A percentile compares a stretch with the other conserved stretches of the same genome.
Conservation (phyloP, 37 sponge, comb jelly and placozoan species). For the Eunapius fragilis region DNA sequence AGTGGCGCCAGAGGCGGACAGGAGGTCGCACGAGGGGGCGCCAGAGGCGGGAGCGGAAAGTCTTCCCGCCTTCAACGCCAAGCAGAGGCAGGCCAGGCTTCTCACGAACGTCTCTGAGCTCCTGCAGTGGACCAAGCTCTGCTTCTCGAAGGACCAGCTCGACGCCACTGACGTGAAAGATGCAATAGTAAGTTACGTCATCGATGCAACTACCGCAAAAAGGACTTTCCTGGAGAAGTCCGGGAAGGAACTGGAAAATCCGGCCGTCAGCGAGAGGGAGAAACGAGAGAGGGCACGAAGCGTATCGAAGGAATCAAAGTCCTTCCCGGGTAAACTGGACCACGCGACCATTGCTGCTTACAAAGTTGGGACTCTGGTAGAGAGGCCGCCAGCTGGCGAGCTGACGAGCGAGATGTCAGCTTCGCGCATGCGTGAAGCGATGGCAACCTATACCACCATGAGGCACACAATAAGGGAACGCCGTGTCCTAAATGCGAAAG, state of each 20-base stretch:
- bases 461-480: too few relatives aligned
- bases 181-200: conserved; percentile 34
- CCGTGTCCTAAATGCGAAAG: too few relatives aligned
- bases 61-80: too few relatives aligned
- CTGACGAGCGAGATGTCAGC: too few relatives aligned
- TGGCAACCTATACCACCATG: too few relatives aligned
- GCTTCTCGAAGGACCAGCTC: not conserved
- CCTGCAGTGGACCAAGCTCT: too few relatives aligned
- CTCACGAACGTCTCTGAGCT: too few relatives aligned
- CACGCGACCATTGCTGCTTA: conserved; percentile 79
- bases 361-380: conserved; percentile 21
- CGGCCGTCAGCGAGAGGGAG: conserved; percentile 27
- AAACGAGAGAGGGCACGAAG: conserved; percentile 46
- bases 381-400: too few relatives aligned
- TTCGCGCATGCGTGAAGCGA: too few relatives aligned
- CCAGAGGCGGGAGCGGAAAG: conserved; percentile 25
- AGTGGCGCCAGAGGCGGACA: not conserved
- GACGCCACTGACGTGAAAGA: conserved; percentile 41
- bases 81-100: too few relatives aligned
- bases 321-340: conserved; percentile 81
- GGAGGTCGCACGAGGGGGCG: not conserved
- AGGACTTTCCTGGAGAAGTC: conserved; percentile 60
- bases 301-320: conserved; percentile 22
- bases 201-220: conserved; percentile 59
- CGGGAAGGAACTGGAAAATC: conserved; percentile 1